Evolutionary conservation across 2,797 vertebrate genomes (phyloP).

Genomic region (Masticophis lateralis): DNA sequence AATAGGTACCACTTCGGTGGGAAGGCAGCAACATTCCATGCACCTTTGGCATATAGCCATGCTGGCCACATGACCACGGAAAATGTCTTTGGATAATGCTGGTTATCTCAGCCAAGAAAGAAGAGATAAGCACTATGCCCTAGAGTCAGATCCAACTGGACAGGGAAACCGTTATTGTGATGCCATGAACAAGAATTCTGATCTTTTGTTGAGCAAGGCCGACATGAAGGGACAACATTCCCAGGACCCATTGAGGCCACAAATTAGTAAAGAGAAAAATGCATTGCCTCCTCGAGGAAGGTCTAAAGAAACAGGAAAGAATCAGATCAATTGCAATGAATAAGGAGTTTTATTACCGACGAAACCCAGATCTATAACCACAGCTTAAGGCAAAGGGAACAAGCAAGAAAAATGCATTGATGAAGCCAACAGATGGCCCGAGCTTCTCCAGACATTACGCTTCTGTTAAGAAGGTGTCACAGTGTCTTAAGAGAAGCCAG

Average conservation of each 20-base stretch:
- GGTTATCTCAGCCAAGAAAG: neutral
- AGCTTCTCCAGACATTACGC: conserved; percentile 64
- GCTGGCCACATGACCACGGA: too few species aligned
- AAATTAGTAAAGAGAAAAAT: neutral
- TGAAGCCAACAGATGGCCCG: conserved; percentile 66
- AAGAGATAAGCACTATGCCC: too few species aligned
- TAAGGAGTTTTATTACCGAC: neutral
- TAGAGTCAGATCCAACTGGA: neutral
- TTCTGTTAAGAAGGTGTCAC: conserved; percentile 53
- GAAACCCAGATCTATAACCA: neutral
- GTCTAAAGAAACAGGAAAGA: neutral
- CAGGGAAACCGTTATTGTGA: neutral
- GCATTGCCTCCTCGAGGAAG: neutral
- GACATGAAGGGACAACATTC: neutral
- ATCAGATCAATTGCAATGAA: neutral
- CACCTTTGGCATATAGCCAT: neutral
- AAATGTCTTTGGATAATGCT: neutral
- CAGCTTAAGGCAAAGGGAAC: conserved; percentile 34
- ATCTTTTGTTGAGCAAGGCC: neutral
- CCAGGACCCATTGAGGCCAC: neutral
- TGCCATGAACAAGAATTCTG: neutral
- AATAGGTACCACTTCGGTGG: neutral
- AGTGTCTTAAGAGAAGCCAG: conserved; percentile 47
- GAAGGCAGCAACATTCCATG: neutral
- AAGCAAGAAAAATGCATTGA: conserved; percentile 57